Evolutionary conservation across 2,113 vertebrate genomes (phyloP), one percentile per base, ranked within the genome.

Genomic region (Nematolebias whitei): DNA sequence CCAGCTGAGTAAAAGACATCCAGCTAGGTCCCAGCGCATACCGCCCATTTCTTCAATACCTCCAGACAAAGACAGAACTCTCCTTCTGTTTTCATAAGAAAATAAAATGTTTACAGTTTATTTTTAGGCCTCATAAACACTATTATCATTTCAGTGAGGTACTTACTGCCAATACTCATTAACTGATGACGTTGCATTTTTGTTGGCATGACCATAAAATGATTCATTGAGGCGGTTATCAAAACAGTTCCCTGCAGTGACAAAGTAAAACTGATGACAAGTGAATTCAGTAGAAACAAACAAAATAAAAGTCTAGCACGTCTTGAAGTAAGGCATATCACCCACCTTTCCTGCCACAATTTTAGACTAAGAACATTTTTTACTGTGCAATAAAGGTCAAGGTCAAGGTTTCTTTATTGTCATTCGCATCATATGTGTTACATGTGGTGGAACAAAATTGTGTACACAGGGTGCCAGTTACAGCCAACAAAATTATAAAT

Each of bases 111-210:
- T 41, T 15, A 41, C 12, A 14, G 14, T 15, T 14, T 14, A 41
- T 41, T 41, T 41, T 29, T 29, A 29, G 3, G 26, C 26, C 26
- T 29, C 26, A 4, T 4, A 29, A 29, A 29, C 26, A 29, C 3
- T 4, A 7, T 29, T 29, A 7, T 29, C 26, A 29, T 29, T 41
- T 41, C 5, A 41, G 3, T 13, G 12, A 47, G 16, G 18, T 47
- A 47, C 44, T 47, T 47, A 47, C 44, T 47, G 44, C 44, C 44
- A 47, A 16, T 19, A 47, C 44, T 47, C 44, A 19, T 47, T 47
- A 19, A 47, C 44, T 47, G 44, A 47, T 18, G 44, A 47, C 1
- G 44, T 47, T 47, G 15, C n/a, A 16, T n/a, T 47, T 47, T 47
- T 47, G 44, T 47, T 47, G 44, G 44, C 4, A 11, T 47, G 44